These are phyloP conservation scores for Glaucomys volans DNA, from an alignment of 2,113 vertebrate genomes.

Conservation along the genomic window DNA sequence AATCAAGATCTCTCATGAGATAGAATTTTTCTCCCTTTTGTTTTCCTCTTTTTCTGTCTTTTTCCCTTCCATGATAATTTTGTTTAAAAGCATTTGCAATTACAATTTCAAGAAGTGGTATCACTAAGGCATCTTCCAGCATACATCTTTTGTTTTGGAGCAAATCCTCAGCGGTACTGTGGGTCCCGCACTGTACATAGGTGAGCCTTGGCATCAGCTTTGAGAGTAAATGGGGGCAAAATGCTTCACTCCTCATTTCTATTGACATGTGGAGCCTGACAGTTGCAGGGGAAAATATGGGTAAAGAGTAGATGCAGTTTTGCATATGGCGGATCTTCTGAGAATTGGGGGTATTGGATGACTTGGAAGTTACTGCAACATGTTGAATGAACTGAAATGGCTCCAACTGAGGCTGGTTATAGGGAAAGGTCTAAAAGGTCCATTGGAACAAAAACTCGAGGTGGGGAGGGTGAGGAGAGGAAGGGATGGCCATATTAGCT, in stretches of 20 bases:
- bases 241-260: not conserved
- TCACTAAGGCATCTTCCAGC: not conserved
- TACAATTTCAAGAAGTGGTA: not conserved
- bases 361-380: not conserved
- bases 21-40: not conserved
- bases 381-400: not conserved
- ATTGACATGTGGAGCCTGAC: accelerated
- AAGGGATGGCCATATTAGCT: not conserved
- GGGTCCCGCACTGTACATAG: not conserved
- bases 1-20: not conserved
- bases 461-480: too few species aligned
- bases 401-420: not conserved
- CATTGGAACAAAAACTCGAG: not conserved
- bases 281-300: not conserved
- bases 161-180: not conserved
- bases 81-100: not conserved
- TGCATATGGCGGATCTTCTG: not conserved
- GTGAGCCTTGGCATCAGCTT: not conserved
- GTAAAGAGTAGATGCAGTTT: not conserved
- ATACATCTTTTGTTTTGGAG: not conserved
- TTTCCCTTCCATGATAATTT: not conserved
- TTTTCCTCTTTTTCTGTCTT: not conserved
- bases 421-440: not conserved
- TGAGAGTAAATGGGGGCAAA: not conserved
- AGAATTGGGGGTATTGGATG: too few species aligned